phyloP scores from a whole-genome alignment of 2,797 vertebrate genomes.

The Megaceryle alcyon region DNA sequence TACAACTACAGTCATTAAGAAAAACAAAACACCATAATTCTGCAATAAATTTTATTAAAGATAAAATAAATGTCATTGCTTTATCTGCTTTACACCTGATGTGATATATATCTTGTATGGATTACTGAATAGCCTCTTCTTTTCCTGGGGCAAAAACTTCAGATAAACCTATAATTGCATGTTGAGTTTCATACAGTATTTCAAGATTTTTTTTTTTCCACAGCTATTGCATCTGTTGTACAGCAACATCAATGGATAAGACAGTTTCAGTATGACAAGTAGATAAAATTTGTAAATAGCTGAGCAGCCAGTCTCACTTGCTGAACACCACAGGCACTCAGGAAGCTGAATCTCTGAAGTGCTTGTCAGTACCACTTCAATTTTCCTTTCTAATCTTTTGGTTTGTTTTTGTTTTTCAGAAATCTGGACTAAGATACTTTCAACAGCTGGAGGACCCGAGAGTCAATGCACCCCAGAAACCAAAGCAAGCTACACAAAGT shows the following conservation, averaged over 20 bases:
- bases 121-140: neutral
- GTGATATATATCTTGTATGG: neutral
- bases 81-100: neutral
- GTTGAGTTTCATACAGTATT: neutral
- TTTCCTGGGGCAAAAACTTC: neutral
- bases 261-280: neutral
- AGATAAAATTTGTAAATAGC: neutral
- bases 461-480: neutral
- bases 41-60: neutral
- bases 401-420: neutral
- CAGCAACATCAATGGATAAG: neutral
- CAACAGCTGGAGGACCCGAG: neutral
- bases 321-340: neutral
- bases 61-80: neutral
- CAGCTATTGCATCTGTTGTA: neutral
- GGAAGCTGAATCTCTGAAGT: neutral
- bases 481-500: neutral
- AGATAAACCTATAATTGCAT: neutral
- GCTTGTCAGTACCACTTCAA: neutral
- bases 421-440: neutral
- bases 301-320: neutral
- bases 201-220: neutral
- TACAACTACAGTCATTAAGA: neutral
- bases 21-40: neutral
- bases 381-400: neutral